phyloP scores from a whole-genome alignment of 1,140 invertebrate species.

The Eulimnadia texana region DNA sequence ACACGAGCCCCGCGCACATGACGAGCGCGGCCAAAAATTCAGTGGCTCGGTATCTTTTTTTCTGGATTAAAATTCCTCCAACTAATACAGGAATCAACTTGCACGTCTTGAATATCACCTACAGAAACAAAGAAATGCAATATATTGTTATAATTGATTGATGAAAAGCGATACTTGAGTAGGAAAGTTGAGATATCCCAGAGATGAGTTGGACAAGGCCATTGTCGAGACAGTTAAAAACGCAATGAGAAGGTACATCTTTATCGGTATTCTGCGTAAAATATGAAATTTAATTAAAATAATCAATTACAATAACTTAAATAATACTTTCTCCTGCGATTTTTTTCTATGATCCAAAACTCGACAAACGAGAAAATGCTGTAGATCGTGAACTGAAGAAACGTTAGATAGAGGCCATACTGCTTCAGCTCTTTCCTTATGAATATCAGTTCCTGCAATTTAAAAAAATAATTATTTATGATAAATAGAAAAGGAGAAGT shows the following conservation, averaged over 20 bases:
- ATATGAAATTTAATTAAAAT: conserved; percentile 15
- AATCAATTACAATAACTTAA: too few relatives aligned
- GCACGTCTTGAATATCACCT: conserved; percentile 91
- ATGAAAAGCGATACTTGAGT: conserved; percentile 36
- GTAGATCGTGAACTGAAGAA: conserved; percentile 82
- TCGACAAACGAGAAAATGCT: conserved; percentile 64
- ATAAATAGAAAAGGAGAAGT: conserved; percentile 9
- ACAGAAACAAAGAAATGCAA: conserved; percentile 18
- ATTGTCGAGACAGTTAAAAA: conserved; percentile 83
- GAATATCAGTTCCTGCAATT: conserved; percentile 70
- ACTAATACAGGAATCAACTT: conserved; percentile 90
- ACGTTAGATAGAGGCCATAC: conserved; percentile 82
- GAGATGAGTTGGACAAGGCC: conserved; percentile 85
- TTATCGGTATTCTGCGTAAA: conserved; percentile 64
- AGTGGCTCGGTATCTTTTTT: conserved; percentile 65
- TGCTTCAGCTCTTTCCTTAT: conserved; percentile 70
- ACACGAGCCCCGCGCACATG: conserved; percentile 81
- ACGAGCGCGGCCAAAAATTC: conserved; percentile 69
- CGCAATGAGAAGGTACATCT: conserved; percentile 64
- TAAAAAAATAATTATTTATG: conserved; percentile 20
- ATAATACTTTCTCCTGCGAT: conserved; percentile 39
- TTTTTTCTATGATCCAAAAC: conserved; percentile 45
- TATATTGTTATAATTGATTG: background rate
- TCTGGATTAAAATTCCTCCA: conserved; percentile 80
- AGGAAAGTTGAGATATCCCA: conserved; percentile 93